Evolutionary conservation across 2,888 invertebrate species (phyloP).

Genomic region (Siphlonurus alternatus): DNA sequence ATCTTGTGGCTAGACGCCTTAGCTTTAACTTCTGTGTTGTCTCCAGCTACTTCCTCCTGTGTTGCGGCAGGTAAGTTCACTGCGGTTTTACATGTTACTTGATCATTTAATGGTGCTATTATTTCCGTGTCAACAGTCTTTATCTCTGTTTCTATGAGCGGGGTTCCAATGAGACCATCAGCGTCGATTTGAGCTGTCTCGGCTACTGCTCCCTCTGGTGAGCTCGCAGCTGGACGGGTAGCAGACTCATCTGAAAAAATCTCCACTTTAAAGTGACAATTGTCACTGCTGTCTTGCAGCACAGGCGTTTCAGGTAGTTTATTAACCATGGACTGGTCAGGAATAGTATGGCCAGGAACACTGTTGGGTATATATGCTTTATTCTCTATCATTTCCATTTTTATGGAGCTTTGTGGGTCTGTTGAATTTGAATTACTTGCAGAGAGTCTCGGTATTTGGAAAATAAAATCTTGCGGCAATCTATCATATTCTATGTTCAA

Average conservation of each 20-base stretch:
- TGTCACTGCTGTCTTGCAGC: not conserved
- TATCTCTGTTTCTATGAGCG: not conserved
- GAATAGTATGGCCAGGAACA: not conserved
- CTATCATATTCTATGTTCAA: not conserved
- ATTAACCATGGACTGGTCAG: not conserved
- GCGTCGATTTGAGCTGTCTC: not conserved
- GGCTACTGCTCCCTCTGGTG: not conserved
- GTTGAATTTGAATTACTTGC: not conserved
- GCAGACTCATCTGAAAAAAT: not conserved
- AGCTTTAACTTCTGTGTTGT: not conserved
- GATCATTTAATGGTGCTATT: not conserved
- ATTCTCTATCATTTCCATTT: not conserved
- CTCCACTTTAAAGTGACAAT: no score
- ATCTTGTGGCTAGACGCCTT: not conserved
- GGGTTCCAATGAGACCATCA: not conserved
- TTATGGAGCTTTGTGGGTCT: not conserved
- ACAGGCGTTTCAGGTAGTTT: not conserved
- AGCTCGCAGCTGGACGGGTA: not conserved
- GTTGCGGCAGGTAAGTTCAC: not conserved
- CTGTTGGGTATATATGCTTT: no score
- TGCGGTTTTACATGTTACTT: no score
- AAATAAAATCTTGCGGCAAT: not conserved
- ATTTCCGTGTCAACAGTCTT: not conserved
- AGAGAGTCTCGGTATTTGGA: not conserved
- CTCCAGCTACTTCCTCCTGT: not conserved